Conservation (phyloP, 1,140 invertebrate genomes). For the Aphis gossypii region DNA sequence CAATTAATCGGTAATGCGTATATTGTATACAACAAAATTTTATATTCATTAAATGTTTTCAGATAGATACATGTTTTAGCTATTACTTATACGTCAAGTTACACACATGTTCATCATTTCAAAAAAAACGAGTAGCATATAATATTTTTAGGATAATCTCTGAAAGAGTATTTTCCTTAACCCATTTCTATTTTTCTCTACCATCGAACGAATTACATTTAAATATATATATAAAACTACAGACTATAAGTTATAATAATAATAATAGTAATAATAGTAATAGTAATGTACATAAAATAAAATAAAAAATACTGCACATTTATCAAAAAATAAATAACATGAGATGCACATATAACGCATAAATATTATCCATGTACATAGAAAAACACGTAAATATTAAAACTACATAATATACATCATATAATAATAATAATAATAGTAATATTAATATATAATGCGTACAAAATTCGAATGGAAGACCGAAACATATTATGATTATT, state of each 20-base stretch:
- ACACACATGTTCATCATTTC: neutral
- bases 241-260: neutral
- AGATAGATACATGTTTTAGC: neutral
- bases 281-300: neutral
- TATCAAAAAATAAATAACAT: slow-evolving; percentile 53
- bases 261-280: neutral
- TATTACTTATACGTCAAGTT: neutral
- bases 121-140: neutral
- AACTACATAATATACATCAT: neutral
- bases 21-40: neutral
- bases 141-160: slow-evolving; percentile 29
- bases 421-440: neutral
- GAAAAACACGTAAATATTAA: neutral
- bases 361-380: neutral
- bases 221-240: neutral
- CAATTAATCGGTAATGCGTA: neutral
- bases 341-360: neutral
- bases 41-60: neutral
- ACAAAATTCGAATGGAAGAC: neutral
- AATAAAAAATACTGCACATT: slow-evolving; percentile 46
- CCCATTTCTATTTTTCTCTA: neutral
- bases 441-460: neutral
- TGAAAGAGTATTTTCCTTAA: neutral
- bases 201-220: neutral
- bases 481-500: neutral